These are phyloP conservation scores for Brachyopa scutellaris DNA, from an alignment of 2,888 invertebrate genomes.

Conservation along the genomic window DNA sequence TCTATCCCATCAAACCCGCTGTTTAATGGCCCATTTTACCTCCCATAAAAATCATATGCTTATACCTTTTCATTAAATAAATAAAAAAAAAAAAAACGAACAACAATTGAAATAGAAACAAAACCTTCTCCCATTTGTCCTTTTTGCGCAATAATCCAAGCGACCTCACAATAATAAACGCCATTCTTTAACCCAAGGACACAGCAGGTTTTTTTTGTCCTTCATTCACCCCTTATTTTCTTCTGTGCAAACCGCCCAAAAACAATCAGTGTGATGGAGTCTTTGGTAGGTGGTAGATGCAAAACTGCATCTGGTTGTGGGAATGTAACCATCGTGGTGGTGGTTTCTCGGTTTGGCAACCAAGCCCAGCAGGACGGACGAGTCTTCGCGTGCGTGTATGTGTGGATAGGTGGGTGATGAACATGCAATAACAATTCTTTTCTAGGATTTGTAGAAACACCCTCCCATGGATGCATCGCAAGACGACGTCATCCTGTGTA, in stretches of 20 bases:
- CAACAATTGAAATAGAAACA: slow-evolving; percentile 62
- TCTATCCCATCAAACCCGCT: background rate
- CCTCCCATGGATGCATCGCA: slow-evolving; percentile 44
- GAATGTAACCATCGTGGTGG: slow-evolving; percentile 54
- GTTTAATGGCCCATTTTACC: slow-evolving; percentile 9
- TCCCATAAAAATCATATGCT: slow-evolving; percentile 22
- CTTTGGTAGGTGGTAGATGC: slow-evolving; percentile 59
- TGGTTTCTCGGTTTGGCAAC: slow-evolving; percentile 68
- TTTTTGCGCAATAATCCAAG: slow-evolving; percentile 67
- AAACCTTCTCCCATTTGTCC: slow-evolving; percentile 65
- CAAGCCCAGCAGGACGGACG: slow-evolving; percentile 20
- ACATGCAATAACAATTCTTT: slow-evolving; percentile 59
- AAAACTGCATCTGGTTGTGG: slow-evolving; percentile 58
- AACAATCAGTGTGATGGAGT: slow-evolving; percentile 69
- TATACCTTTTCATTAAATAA: slow-evolving; percentile 52
- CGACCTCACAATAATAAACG: slow-evolving; percentile 70
- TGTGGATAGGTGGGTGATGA: background rate
- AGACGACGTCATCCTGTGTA: slow-evolving; percentile 65
- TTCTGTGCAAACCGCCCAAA: slow-evolving; percentile 60
- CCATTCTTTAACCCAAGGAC: slow-evolving; percentile 69
- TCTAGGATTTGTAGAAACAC: slow-evolving; percentile 45
- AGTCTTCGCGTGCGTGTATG: slow-evolving; percentile 2
- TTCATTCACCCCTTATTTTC: slow-evolving; percentile 35
- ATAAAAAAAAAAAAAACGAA: slow-evolving; percentile 37
- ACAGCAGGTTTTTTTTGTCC: slow-evolving; percentile 27